Conservation (phyloP, 1,140 invertebrate genomes). For the Dendrolimus punctatus region DNA sequence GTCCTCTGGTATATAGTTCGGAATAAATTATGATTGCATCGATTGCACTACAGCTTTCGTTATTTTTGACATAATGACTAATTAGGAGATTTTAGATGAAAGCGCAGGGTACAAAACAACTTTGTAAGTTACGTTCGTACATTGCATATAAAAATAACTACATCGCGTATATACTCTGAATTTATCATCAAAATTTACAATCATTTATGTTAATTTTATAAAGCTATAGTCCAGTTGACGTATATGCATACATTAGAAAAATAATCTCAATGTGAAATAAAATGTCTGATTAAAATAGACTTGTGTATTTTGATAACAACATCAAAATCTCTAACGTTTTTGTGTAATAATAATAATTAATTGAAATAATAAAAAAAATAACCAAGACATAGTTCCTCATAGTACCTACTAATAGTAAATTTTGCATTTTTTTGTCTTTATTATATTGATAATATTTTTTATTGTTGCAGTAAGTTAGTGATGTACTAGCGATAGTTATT, state of each 20-base stretch:
- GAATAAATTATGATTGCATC: too few species aligned
- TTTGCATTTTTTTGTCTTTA: slow-evolving; percentile 65
- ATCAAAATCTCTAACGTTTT: slow-evolving; percentile 49
- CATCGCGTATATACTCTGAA: too few species aligned
- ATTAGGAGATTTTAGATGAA: too few species aligned
- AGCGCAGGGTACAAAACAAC: not conserved
- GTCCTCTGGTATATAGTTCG: too few species aligned
- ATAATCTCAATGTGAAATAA: slow-evolving; percentile 52
- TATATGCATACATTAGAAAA: slow-evolving; percentile 7
- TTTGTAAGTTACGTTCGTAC: slow-evolving; percentile 6
- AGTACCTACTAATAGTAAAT: slow-evolving; percentile 71
- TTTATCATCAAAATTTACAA: not conserved
- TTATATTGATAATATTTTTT: slow-evolving; percentile 38
- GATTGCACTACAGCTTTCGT: too few species aligned
- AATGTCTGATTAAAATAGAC: slow-evolving; percentile 47
- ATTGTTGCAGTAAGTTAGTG: slow-evolving; percentile 64
- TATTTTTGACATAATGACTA: too few species aligned
- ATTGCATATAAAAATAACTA: too few species aligned
- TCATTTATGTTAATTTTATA: too few species aligned
- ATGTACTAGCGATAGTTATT: slow-evolving; percentile 46
- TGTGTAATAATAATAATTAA: slow-evolving; percentile 32
- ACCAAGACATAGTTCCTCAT: slow-evolving; percentile 69
- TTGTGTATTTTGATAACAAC: slow-evolving; percentile 65
- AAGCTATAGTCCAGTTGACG: slow-evolving; percentile 19
- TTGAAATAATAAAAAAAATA: slow-evolving; percentile 51